These are phyloP conservation scores for Balanococcus diminutus DNA, from an alignment of 2,888 invertebrate genomes.

Conservation along the genomic window DNA sequence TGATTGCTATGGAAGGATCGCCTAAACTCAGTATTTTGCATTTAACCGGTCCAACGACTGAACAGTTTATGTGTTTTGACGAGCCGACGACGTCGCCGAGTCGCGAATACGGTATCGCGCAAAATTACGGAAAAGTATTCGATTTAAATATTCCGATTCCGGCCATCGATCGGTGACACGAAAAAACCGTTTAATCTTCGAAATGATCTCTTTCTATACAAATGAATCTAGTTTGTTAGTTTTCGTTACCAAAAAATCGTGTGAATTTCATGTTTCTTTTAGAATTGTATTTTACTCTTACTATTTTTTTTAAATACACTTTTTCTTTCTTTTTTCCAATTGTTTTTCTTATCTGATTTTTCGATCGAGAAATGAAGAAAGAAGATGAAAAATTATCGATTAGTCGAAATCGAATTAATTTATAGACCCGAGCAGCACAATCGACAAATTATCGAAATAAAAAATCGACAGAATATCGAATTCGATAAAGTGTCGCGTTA, in stretches of 20 bases:
- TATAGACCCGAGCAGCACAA: too few species aligned
- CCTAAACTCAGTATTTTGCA: slow-evolving; percentile 41
- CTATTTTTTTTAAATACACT: slow-evolving; percentile 24
- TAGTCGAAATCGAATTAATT: too few species aligned
- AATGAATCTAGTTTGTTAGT: slow-evolving; percentile 48
- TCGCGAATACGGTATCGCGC: slow-evolving; percentile 42
- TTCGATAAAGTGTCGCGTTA: too few species aligned
- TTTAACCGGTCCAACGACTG: slow-evolving; percentile 51
- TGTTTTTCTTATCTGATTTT: background rate
- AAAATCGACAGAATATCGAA: too few species aligned
- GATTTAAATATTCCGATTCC: slow-evolving; percentile 11
- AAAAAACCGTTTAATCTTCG: slow-evolving; percentile 16
- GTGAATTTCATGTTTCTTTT: slow-evolving; percentile 42
- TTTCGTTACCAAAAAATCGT: slow-evolving; percentile 50
- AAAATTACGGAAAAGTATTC: slow-evolving; percentile 49
- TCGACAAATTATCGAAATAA: too few species aligned
- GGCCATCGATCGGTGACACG: slow-evolving; percentile 46
- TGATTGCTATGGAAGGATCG: slow-evolving; percentile 65
- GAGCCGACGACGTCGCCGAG: background rate
- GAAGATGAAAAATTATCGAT: too few species aligned
- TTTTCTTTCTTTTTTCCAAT: slow-evolving; percentile 16
- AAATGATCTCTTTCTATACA: slow-evolving; percentile 51
- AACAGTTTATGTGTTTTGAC: background rate
- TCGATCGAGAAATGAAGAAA: too few species aligned
- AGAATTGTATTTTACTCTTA: slow-evolving; percentile 20